Conservation (phyloP, 2,113 vertebrate species). For the Periophthalmus modestus region DNA sequence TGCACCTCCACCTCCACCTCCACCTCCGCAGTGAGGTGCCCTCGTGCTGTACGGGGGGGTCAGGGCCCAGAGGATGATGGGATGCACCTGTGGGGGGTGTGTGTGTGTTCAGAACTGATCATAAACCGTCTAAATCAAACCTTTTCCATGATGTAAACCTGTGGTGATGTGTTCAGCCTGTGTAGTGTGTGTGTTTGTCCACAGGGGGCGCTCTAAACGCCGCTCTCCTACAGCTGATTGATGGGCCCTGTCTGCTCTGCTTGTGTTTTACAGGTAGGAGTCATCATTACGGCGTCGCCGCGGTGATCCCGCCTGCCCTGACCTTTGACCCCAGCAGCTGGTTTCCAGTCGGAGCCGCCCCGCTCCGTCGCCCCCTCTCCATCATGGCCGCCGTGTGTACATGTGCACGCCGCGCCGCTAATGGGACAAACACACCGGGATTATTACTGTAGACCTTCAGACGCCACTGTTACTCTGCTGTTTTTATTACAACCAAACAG, state of each 20-base stretch:
- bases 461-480: background rate
- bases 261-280: constrained; percentile 65
- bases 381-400: constrained; percentile 49
- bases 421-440: constrained; percentile 20
- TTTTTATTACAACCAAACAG: background rate
- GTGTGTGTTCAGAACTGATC: too few species aligned
- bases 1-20: too few species aligned
- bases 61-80: too few species aligned
- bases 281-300: constrained; percentile 45
- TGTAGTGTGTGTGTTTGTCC: background rate
- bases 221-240: constrained; percentile 32
- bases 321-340: constrained; percentile 52
- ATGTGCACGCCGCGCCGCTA: constrained; percentile 22
- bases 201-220: background rate
- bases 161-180: too few species aligned
- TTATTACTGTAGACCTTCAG: background rate
- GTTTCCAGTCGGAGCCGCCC: constrained; percentile 48
- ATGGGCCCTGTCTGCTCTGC: constrained; percentile 55
- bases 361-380: constrained; percentile 39
- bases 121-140: too few species aligned
- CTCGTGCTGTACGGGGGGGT: too few species aligned
- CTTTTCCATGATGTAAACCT: too few species aligned
- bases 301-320: constrained; percentile 27
- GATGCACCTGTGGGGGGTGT: too few species aligned
- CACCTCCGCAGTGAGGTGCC: too few species aligned